These are phyloP conservation scores for Oryzias celebensis DNA, from an alignment of 2,113 vertebrate genomes.

Conservation along the genomic window DNA sequence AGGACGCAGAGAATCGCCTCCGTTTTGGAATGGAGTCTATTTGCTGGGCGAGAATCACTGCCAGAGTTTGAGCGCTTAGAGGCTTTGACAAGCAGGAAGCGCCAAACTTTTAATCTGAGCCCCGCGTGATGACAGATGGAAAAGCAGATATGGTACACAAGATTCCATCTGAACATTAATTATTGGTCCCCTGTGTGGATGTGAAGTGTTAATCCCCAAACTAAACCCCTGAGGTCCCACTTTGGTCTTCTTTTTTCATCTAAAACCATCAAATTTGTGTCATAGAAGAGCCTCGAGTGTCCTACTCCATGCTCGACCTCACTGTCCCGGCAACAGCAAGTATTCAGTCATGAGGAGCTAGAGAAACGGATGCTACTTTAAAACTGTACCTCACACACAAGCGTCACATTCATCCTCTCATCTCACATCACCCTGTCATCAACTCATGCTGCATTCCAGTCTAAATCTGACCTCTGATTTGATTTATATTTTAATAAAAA, in stretches of 20 bases:
- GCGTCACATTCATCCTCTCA: conserved; percentile 53
- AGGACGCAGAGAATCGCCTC: conserved; percentile 47
- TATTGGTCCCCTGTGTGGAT: conserved; percentile 28
- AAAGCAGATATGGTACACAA: conserved; percentile 63
- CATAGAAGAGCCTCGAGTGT: conserved; percentile 57
- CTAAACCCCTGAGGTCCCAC: conserved; percentile 45
- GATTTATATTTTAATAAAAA: neutral
- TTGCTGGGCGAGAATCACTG: conserved; percentile 39
- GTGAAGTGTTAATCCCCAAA: conserved; percentile 37
- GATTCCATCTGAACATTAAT: conserved; percentile 67
- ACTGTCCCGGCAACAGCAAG: conserved; percentile 17
- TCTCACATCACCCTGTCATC: conserved; percentile 46
- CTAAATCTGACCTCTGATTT: neutral
- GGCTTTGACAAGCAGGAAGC: conserved; percentile 58
- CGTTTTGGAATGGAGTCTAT: conserved; percentile 39
- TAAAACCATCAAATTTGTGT: conserved; percentile 55
- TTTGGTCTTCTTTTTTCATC: conserved; percentile 47
- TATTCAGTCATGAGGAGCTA: conserved; percentile 4
- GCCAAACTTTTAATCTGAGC: conserved; percentile 68
- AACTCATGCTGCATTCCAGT: conserved; percentile 48
- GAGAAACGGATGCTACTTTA: conserved; percentile 19
- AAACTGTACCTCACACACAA: conserved; percentile 53
- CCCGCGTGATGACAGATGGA: conserved; percentile 65
- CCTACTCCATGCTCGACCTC: conserved; percentile 19
- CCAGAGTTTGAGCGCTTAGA: conserved; percentile 55